Base-by-base conservation (phyloP, 2,888 invertebrate species). In the Phalangium opilio region DNA sequence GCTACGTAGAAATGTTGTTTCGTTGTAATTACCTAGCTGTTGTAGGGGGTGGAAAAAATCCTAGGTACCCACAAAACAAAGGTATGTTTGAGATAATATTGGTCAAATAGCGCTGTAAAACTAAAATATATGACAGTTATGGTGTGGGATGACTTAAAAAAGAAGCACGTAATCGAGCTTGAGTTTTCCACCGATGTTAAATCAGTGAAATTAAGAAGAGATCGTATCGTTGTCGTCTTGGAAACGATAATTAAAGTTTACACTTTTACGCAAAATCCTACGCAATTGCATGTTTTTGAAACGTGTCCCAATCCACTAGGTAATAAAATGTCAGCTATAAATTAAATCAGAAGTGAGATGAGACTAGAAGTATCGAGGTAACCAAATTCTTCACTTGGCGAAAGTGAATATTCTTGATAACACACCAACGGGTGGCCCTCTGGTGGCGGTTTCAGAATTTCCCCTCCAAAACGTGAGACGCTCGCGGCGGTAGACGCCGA, bases 111-210 rank as follows among this genome's bases (percentile, higher is more conserved):
- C 8, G 8, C 4, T 27, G 4, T 8, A 27, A 8, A 27, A 2
- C 38, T 14, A 4, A 38, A 38, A 3, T 10, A 8, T 38, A 47
- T 64, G 66, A 11, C 61, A 78, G 91, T 96, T 15, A 83, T 93
- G 70, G 85, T 96, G 59, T 96, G 96, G 96, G 96, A 96, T 66
- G 96, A 96, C 69, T 69, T 93, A 50, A 90, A 91, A 65, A 95
- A 96, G 69, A 79, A 83, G 57, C 82, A 85, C 54, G 89, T 93
- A 17, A 91, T 96, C 62, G 83, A 84, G 51, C 71, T 96, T 63
- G 93, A 95, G 63, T 95, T 96, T 63, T 89, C 85, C 64, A 82
- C 82, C 54, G 83, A 89, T 42, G 95, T 96, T 1, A 79, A 86
- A 63, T 85, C 86, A 49, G 93, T 96, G 0, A 81, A 87, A 61